Base-by-base conservation (phyloP, 2,888 invertebrate genomes). In the Amaurobius ferox region DNA sequence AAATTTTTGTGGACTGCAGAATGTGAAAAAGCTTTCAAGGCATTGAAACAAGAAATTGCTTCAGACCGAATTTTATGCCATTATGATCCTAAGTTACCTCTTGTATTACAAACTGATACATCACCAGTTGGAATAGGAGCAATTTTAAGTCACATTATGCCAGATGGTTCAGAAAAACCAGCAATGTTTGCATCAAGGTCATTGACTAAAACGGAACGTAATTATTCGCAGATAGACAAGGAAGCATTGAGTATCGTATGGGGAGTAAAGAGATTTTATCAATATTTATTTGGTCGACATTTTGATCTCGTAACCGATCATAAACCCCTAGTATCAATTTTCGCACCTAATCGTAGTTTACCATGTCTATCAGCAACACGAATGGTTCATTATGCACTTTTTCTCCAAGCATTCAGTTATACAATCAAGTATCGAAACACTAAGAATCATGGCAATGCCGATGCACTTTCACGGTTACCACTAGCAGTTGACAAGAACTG, bases 151-250 rank as follows among this genome's bases (percentile, higher is more conserved):
- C n/a, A n/a, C n/a, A n/a, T n/a, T n/a, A n/a, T n/a, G n/a, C n/a
- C n/a, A n/a, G n/a, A n/a, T n/a, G n/a, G n/a, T n/a, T n/a, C n/a
- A n/a, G n/a, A n/a, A n/a, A n/a, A n/a, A n/a, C n/a, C n/a, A n/a
- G n/a, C n/a, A n/a, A n/a, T n/a, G n/a, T n/a, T n/a, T n/a, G n/a
- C n/a, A n/a, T n/a, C n/a, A n/a, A 89, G 90, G 78, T 88, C 89
- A 3, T 86, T 91, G 26, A 90, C 89, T 19, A 61, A 32, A 48
- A 85, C 90, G 7, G 90, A 91, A 85, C 87, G 88, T 40, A 89
- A 90, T 26, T 91, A 91, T 88, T 89, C 90, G 23, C 90, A 91
- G 88, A 87, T 91, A 16, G 91, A 91, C 71, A 90, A 90, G 88
- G 91, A 91, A 88, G 91, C 91, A 1, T 88, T 90, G 26, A 90